Percentiles rank a stretch among this genome's conserved stretches.
phyloP scores from a whole-genome alignment of 2,797 vertebrate species.

The Phrynocephalus guinanensis region DNA sequence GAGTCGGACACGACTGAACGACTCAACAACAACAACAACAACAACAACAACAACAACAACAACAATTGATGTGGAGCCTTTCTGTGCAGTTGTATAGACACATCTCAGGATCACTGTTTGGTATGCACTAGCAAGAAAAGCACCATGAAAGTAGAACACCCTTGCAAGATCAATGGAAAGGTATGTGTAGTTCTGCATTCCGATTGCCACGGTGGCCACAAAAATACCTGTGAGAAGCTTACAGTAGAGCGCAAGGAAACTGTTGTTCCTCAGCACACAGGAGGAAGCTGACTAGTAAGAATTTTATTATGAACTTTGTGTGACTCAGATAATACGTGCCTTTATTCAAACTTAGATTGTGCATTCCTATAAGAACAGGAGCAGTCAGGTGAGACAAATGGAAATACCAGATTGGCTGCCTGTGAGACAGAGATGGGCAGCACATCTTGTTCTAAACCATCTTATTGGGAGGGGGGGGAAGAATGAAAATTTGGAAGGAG shows the following conservation, averaged over 20 bases:
- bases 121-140: neutral
- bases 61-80: neutral
- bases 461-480: constrained; percentile 29
- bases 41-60: too few relatives aligned
- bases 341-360: neutral
- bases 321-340: neutral
- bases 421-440: constrained; percentile 12
- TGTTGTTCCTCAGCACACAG: neutral
- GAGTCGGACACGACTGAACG: too few relatives aligned
- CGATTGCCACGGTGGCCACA: neutral
- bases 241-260: neutral
- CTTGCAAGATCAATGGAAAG: neutral
- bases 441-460: constrained; percentile 12
- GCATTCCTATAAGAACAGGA: neutral
- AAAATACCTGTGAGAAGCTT: neutral
- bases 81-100: neutral
- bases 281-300: neutral
- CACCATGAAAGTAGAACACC: neutral
- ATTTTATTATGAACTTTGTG: neutral
- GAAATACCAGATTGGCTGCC: neutral
- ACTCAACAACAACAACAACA: too few relatives aligned
- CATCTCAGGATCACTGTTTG: neutral
- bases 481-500: constrained; percentile 39
- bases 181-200: neutral
- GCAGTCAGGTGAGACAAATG: neutral